Evolutionary conservation across 1,140 invertebrate species (phyloP), one percentile per base, ranked within the genome.

Genomic region (Sarcophaga peregrina): DNA sequence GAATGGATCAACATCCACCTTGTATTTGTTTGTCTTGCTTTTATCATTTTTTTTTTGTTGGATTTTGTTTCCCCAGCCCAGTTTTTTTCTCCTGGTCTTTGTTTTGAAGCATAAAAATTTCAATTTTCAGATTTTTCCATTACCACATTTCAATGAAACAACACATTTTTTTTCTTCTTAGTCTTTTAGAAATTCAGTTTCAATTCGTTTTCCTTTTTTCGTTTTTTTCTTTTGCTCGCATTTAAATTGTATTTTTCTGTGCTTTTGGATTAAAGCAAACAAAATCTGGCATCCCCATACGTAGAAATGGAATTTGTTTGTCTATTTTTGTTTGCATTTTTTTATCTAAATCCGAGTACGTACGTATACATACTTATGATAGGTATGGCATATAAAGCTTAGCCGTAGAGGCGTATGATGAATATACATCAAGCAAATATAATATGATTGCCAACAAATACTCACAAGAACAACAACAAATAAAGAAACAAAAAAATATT

Each of bases 61-160:
- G n/a, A n/a, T n/a, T n/a, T n/a, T n/a, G n/a, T n/a, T n/a, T n/a
- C n/a, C n/a, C n/a, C n/a, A n/a, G n/a, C n/a, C n/a, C 54, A 68
- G 5, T 25, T n/a, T 20, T 68, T 20, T 20, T 68, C 20, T 68
- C 20, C 20, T 68, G 62, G 25, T 37, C 17, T 25, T 68, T 68
- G 62, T 68, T 68, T 20, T 68, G 20, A 20, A 68, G 62, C n/a
- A 68, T 68, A 68, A n/a, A 68, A 68, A 68, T 68, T 68, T 68
- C 62, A 68, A 68, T 68, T 68, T 68, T 68, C 17, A 68, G 62
- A 68, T 68, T 68, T 68, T 68, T 68, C 62, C 62, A 68, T 68
- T 68, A 68, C 62, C 62, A 25, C 62, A 68, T 68, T 17, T 58
- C 54, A 58, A n/a, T 58, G 54, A 58, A 58, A 20, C 20, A 37